Evolutionary conservation across 2,888 invertebrate genomes (phyloP).

Genomic region (Tortricodes alternella): DNA sequence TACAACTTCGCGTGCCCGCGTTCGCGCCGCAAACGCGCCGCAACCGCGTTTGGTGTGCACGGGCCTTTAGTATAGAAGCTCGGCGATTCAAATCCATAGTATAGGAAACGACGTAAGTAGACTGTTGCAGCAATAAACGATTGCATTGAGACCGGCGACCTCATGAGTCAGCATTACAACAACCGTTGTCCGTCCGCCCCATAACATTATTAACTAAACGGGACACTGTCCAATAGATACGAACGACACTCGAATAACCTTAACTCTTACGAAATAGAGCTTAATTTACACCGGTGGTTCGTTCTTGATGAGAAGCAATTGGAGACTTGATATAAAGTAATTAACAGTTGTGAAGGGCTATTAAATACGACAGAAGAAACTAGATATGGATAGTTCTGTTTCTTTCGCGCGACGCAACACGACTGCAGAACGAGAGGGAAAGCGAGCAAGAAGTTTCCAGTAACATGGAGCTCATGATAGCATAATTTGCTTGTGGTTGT

Average conservation of each 20-base stretch:
- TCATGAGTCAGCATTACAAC: not conserved
- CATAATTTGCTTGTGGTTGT: no score
- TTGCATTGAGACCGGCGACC: not conserved
- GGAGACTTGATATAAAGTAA: conserved; percentile 40
- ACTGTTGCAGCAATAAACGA: no score
- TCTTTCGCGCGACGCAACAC: not conserved
- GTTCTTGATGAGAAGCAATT: conserved; percentile 52
- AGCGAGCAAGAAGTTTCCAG: no score
- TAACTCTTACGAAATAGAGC: not conserved
- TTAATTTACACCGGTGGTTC: not conserved
- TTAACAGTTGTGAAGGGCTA: conserved; percentile 7
- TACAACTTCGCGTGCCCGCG: no score
- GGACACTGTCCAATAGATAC: conserved; percentile 20
- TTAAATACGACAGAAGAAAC: not conserved
- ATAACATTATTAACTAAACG: conserved; percentile 7
- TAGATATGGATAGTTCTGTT: not conserved
- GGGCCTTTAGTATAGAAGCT: no score
- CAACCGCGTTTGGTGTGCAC: no score
- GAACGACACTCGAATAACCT: not conserved
- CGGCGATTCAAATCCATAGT: no score
- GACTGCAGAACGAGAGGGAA: no score
- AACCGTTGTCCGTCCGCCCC: not conserved
- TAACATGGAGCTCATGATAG: no score
- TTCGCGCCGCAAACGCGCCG: no score
- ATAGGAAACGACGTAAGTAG: no score